Conservation (phyloP, 2,797 vertebrate species). For the Typhlichthys eigenmanni region DNA sequence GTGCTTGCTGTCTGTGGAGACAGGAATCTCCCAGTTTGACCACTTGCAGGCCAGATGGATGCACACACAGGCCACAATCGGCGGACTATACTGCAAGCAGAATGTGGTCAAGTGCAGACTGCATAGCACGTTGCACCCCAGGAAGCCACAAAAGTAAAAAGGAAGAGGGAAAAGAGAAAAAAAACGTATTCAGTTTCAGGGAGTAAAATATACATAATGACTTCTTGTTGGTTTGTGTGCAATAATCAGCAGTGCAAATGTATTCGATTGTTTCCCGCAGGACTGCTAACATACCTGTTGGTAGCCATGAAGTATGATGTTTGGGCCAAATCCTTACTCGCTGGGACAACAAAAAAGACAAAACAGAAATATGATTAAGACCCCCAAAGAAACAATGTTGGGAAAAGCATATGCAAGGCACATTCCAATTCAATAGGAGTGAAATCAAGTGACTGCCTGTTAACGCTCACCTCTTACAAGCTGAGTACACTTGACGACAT, state of each 20-base stretch:
- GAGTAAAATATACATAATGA: constrained; percentile 60
- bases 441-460: constrained; percentile 3
- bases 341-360: constrained; percentile 77
- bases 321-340: constrained; percentile 99
- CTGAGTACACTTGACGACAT: constrained; percentile 95
- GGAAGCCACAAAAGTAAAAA: constrained; percentile 19
- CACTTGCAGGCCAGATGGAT: constrained; percentile 99
- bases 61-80: constrained; percentile 97
- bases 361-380: constrained; percentile 49
- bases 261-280: not conserved
- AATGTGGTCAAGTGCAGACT: constrained; percentile 99
- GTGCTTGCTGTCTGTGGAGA: constrained; percentile 96
- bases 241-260: not conserved
- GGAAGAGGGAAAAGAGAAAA: constrained; percentile 23
- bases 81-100: constrained; percentile 98
- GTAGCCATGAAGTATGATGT: constrained; percentile 99
- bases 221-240: not conserved
- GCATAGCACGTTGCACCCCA: constrained; percentile 50
- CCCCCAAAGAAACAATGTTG: not conserved
- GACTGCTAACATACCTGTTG: constrained; percentile 88
- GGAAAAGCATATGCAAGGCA: not conserved
- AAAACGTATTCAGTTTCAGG: constrained; percentile 38
- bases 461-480: constrained; percentile 89
- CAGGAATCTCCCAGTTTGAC: constrained; percentile 99
- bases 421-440: not conserved